These are phyloP conservation scores for Rhodeus uyekii DNA, from an alignment of 2,797 vertebrate genomes.

Conservation along the genomic window DNA sequence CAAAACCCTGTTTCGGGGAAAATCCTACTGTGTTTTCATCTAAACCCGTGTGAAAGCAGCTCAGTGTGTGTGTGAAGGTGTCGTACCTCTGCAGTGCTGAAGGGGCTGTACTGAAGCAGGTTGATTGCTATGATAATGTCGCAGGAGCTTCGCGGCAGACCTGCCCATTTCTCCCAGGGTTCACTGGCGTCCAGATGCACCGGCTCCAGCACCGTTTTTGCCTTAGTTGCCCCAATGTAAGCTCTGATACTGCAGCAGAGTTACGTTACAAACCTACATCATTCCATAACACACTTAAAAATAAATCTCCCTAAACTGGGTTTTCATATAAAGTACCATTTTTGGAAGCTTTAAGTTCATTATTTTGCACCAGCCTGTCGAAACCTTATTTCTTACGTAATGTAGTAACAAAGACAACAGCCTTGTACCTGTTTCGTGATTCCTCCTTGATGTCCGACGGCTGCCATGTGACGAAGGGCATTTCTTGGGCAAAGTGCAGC, in stretches of 20 bases:
- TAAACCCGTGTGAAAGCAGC: background rate
- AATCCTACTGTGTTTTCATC: background rate
- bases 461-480: conserved; percentile 76
- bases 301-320: background rate
- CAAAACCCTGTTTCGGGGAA: background rate
- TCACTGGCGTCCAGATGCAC: conserved; percentile 73
- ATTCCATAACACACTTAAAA: background rate
- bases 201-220: conserved; percentile 70
- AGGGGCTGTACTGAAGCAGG: conserved; percentile 75
- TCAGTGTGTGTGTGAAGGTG: background rate
- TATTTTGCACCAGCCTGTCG: no score
- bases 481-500: conserved; percentile 73
- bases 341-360: no score
- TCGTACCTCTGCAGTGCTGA: conserved; percentile 72
- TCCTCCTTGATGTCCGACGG: conserved; percentile 75
- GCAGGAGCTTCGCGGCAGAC: conserved; percentile 65
- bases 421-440: conserved; percentile 62
- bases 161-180: conserved; percentile 76
- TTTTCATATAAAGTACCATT: no score
- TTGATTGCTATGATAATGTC: conserved; percentile 74
- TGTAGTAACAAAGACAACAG: background rate
- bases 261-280: background rate
- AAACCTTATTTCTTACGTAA: no score
- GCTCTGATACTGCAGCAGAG: conserved; percentile 71
- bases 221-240: conserved; percentile 72